Evolutionary conservation across 2,113 vertebrate species (phyloP), one percentile per base, ranked within the genome.

Genomic region (Lophura nycthemera): DNA sequence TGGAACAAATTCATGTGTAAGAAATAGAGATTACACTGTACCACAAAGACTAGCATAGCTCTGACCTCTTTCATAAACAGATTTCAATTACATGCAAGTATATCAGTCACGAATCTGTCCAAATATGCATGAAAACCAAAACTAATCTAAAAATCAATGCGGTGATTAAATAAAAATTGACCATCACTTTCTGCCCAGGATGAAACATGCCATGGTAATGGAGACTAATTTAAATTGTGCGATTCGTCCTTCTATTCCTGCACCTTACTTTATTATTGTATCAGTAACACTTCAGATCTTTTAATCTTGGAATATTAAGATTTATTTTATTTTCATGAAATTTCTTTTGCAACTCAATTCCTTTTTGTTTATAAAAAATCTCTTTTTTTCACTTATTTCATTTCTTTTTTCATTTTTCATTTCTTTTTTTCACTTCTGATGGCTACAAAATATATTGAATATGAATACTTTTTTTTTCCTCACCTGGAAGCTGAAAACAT

Each of bases 221-320:
- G 77, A 84, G 61, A 67, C 40, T 52, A 78, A 86, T 92, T 89
- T 91, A 91, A 4, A 36, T 77, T 34, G 70, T 56, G 48, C 59
- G 71, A 85, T 96, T 96, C 70, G 50, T 84, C 42, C n/a, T 88
- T 86, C 83, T 94, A 82, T 93, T 95, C n/a, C 38, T 92, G 56
- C 70, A 25, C 75, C 80, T 79, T 2, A 56, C 45, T 86, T 91
- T 94, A 85, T 95, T 92, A 91, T 94, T 80, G 73, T 88, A 50
- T 57, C 61, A 75, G n/a, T 82, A 81, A 80, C 70, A 64, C 43
- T 47, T 85, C 83, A 77, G 40, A 66, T 78, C 36, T 73, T 90
- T 70, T 81, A 83, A 76, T 18, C 83, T 52, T 38, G 45, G 45
- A 90, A 66, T 67, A 75, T 54, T 56, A 24, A 3, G 10, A 36